Evolutionary conservation across 2,888 invertebrate species (phyloP), one percentile per base, ranked within the genome.

Genomic region (Polydrusus cervinus): DNA sequence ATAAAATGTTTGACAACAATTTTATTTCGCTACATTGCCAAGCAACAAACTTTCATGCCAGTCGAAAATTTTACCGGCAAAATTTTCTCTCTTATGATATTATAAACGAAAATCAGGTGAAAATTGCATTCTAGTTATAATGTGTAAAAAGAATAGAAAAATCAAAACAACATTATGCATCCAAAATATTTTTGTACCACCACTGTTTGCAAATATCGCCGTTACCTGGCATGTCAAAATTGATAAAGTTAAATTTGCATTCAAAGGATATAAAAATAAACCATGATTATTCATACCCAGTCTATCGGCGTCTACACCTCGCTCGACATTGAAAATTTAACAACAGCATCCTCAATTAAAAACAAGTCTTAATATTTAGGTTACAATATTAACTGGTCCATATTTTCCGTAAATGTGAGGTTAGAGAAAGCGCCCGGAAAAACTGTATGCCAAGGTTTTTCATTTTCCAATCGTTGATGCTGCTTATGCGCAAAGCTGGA

Each of bases 391-490:
- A 18, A 10, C 30, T 25, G 11, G 38, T 9, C 18, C 67, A 67
- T 67, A 25, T 67, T 67, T 72, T 60, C 66, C 13, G 65, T 11
- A 72, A 71, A 55, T 74, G 61, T 74, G 61, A 69, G 74, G 74
- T 74, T 74, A 74, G 64, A 53, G 34, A 74, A 57, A 55, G 62
- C 69, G 14, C 51, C 38, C 74, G 69, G 74, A 47, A 74, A 69
- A 74, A 74, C 74, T 74, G 49, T 14, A 45, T 18, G 68, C 68
- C 57, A 55, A 57, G 64, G 57, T 74, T 74, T 74, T 53, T 69
- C 51, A 57, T 62, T 67, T 69, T 74, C 60, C 74, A 69, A 74
- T 74, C 74, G 74, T 74, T 74, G 69, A 13, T 34, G 30, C 11
- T 20, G 69, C 49, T 68, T 34, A 13, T 71, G 68, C 69, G 61